Base-by-base conservation (phyloP, 2,113 vertebrate genomes). In the Hydropotes inermis region DNA sequence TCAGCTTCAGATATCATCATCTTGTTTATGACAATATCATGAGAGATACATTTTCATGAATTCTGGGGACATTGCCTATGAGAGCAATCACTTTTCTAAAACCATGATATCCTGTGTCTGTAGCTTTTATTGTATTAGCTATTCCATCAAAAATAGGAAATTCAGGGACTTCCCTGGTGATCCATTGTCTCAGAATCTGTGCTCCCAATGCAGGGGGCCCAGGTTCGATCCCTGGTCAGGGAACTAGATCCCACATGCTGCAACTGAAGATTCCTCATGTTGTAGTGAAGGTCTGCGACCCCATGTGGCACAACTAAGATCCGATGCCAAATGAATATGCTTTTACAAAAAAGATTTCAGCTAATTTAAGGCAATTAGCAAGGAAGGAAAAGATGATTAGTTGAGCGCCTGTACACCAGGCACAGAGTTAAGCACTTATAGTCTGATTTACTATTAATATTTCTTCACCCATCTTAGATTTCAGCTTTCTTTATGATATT, bases 101-200 rank as follows among this genome's bases (percentile, higher is more conserved):
- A 57, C 91, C 2, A 23, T 58, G 50, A 36, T 91, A 57, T 30
- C 47, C 43, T 87, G 1, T 91, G 47, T 83, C 91, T 74, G 0
- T 87, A 87, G 17, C 52, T 39, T 93, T 94, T 64, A 61, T 87
- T 12, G 5, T 52, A 16, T 94, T 21, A 30, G 57, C 23, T 88
- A 13, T 47, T 57, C 47, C 88, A 84, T 84, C 39, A 94, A 47
- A 84, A 97, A 85, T 30, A 94, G 91, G 82, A 94, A 76, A 83
- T 82, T 93, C 13, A 70, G 76, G 45, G 76, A 47, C 45, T 33
- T 47, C 28, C 27, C 30, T 50, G 16, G 76, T 79, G 76, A 47
- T 17, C 14, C 43, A 30, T 15, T 81, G 78, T 27, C 28, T 81
- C 17, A 81, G 78, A 81, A 6, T 81, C 78, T 16, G 1, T 50